phyloP scores from a whole-genome alignment of 1,140 invertebrate species.

The Diplogasteroides magnus region DNA sequence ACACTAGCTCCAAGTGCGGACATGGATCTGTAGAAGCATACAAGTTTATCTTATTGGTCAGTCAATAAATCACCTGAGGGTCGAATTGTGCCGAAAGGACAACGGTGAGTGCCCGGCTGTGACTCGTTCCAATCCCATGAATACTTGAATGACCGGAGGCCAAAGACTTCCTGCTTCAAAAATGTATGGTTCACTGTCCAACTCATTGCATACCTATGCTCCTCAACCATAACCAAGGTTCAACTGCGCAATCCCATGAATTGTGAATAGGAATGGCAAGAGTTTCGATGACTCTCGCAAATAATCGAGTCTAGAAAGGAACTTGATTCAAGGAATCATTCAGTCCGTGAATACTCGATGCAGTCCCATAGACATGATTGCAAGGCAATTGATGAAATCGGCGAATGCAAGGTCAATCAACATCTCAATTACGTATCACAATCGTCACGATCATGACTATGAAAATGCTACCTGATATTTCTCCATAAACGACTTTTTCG shows the following conservation, averaged over 20 bases:
- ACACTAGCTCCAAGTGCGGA: constrained; percentile 3
- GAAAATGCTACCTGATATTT: constrained; percentile 15
- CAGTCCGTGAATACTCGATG: neutral
- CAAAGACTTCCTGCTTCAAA: constrained; percentile 17
- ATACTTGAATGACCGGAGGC: constrained; percentile 15
- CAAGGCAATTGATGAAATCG: neutral
- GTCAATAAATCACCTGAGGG: constrained; percentile 3
- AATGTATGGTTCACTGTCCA: neutral
- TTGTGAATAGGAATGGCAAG: constrained; percentile 8
- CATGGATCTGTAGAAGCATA: neutral
- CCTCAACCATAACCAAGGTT: constrained; percentile 27
- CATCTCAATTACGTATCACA: constrained; percentile 14
- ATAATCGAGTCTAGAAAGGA: neutral
- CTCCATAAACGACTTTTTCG: constrained; percentile 13
- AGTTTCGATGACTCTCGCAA: constrained; percentile 17
- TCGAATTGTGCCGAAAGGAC: constrained; percentile 3
- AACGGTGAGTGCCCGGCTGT: constrained; percentile 16
- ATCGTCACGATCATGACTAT: neutral
- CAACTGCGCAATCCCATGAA: constrained; percentile 25
- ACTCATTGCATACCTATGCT: constrained; percentile 16
- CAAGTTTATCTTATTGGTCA: neutral
- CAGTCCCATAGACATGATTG: neutral
- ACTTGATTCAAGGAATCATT: neutral
- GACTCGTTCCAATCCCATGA: constrained; percentile 22
- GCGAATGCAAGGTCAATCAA: neutral